Conservation (phyloP, 2,888 invertebrate genomes). For the Sussaba pulchella region DNA sequence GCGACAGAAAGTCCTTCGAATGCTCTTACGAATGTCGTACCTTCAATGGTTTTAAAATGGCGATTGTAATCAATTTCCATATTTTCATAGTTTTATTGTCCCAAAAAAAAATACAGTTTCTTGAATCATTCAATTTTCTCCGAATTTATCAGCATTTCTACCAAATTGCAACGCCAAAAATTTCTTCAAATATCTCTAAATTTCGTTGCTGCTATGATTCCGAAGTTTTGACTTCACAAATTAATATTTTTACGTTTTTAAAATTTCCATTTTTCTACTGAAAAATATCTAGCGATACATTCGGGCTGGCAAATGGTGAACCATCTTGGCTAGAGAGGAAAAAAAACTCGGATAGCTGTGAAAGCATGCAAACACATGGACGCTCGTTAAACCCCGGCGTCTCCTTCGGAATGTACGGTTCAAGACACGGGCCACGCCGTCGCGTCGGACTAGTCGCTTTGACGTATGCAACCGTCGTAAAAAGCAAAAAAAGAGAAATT, state of each 20-base stretch:
- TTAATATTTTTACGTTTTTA: neutral
- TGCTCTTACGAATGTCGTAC: neutral
- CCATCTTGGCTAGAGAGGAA: neutral
- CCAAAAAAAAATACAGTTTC: too few species aligned
- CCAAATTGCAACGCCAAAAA: too few species aligned
- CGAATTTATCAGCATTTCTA: too few species aligned
- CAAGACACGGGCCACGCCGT: slow-evolving; percentile 1
- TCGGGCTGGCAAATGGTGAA: neutral
- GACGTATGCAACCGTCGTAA: slow-evolving; percentile 15
- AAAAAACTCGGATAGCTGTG: neutral
- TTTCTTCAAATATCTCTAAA: too few species aligned
- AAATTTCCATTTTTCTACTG: too few species aligned
- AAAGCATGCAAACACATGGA: neutral
- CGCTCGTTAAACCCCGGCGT: slow-evolving; percentile 22
- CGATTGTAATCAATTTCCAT: too few species aligned
- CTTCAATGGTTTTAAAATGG: neutral
- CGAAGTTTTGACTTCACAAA: too few species aligned
- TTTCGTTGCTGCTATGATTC: too few species aligned
- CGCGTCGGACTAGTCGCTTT: slow-evolving; percentile 33
- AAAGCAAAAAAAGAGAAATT: neutral
- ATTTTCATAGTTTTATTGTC: too few species aligned
- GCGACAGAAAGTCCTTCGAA: too few species aligned
- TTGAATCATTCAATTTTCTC: too few species aligned
- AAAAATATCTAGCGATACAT: too few species aligned
- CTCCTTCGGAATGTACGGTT: slow-evolving; percentile 12